Conservation (phyloP, 1,140 invertebrate genomes). For the Melipona quadrifasciata region DNA sequence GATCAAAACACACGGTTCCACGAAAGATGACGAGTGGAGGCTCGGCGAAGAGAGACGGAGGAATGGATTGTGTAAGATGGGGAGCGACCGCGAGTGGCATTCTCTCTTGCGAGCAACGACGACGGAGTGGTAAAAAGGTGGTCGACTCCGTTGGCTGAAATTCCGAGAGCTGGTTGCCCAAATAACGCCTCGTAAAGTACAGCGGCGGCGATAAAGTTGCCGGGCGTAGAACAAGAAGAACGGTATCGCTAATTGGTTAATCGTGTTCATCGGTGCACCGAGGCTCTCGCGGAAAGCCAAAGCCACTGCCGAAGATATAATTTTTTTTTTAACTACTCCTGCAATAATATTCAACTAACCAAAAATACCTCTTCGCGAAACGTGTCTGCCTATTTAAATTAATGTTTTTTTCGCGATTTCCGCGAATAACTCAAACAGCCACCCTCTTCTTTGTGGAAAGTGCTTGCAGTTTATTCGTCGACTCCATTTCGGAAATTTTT, state of each 20-base stretch:
- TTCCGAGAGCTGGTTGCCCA: constrained; percentile 20
- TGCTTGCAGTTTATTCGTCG: too few relatives aligned
- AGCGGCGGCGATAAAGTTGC: constrained; percentile 33
- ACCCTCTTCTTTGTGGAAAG: neutral
- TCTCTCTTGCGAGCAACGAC: neutral
- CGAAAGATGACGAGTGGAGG: neutral
- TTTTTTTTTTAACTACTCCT: constrained; percentile 55
- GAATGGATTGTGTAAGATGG: neutral
- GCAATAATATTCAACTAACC: constrained; percentile 26
- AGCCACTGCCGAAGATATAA: constrained; percentile 38
- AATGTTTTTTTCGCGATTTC: constrained; percentile 24
- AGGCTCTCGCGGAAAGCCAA: constrained; percentile 33
- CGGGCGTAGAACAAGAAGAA: constrained; percentile 44
- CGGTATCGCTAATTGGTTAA: constrained; percentile 64
- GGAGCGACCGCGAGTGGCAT: neutral
- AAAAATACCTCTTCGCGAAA: constrained; percentile 54
- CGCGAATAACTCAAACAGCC: constrained; percentile 24
- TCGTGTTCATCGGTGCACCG: constrained; percentile 54
- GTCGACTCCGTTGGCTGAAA: constrained; percentile 4
- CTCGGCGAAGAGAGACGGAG: neutral
- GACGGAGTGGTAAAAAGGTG: constrained; percentile 25
- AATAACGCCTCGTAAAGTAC: constrained; percentile 40
- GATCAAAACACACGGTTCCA: neutral
- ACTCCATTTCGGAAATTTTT: too few relatives aligned
- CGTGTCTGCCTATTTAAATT: constrained; percentile 9